A percentile compares a stretch with the other conserved stretches of the same genome.
These are phyloP conservation scores for Acromyrmex heyeri DNA, from an alignment of 1,140 invertebrate genomes.

Conservation along the genomic window DNA sequence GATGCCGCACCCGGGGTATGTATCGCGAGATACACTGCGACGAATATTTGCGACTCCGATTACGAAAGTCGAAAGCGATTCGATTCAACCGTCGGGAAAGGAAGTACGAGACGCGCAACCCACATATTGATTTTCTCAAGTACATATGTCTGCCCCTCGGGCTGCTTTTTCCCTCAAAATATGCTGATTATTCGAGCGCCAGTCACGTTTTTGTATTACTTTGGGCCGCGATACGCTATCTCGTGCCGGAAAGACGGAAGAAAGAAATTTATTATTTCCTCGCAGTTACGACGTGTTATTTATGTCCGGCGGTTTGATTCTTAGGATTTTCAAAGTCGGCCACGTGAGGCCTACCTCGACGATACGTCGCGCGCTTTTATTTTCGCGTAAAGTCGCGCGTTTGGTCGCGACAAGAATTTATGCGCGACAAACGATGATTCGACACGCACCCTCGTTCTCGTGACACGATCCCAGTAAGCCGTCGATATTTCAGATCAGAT, in stretches of 20 bases:
- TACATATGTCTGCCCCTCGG: background rate
- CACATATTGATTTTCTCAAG: slow-evolving; percentile 23
- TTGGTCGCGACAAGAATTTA: slow-evolving; percentile 50
- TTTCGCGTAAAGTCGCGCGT: slow-evolving; percentile 34
- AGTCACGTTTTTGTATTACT: slow-evolving; percentile 68
- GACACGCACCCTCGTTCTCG: slow-evolving; percentile 25
- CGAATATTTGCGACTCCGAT: slow-evolving; percentile 56
- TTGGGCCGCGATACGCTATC: slow-evolving; percentile 30
- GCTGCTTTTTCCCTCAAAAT: slow-evolving; percentile 39
- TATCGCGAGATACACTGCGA: slow-evolving; percentile 29
- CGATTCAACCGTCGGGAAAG: slow-evolving; percentile 35
- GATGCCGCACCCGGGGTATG: slow-evolving; percentile 45
- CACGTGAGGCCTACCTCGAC: background rate
- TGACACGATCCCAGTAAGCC: slow-evolving; percentile 33
- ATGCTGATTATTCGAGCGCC: slow-evolving; percentile 49
- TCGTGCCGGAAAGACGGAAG: slow-evolving; percentile 31
- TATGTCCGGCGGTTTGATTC: slow-evolving; percentile 42
- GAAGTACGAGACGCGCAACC: slow-evolving; percentile 13
- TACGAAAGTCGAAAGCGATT: slow-evolving; percentile 53
- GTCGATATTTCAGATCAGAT: slow-evolving; percentile 62
- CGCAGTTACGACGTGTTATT: slow-evolving; percentile 54
- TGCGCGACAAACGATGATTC: slow-evolving; percentile 34
- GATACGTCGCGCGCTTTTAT: slow-evolving; percentile 37
- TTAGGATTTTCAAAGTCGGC: slow-evolving; percentile 25
- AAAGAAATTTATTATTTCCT: slow-evolving; percentile 59